Base-by-base conservation (phyloP, 2,888 invertebrate species). In the Strigamia maritima region DNA sequence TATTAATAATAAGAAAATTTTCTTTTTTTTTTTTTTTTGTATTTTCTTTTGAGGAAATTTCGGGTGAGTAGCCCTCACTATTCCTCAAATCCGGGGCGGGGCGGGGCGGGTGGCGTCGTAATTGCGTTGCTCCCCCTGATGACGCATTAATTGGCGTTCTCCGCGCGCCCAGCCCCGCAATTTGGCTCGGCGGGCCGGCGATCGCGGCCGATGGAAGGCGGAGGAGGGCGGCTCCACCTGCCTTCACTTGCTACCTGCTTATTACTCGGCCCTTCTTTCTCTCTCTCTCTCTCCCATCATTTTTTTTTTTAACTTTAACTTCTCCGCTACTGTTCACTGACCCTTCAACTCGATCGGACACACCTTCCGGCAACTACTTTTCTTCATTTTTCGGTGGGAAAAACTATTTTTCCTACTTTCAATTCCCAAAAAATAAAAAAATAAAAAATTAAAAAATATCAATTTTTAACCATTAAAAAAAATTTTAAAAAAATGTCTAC, bases 111-210 rank as follows among this genome's bases (percentile, higher is more conserved):
- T 60, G 60, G 60, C 60, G 60, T 60, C 60, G 60, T 60, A 60
- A 60, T 60, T 60, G 60, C 60, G 26, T 75, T 28, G 75, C 75
- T 35, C 24, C 31, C 31, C 31, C 75, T 75, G 75, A 75, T 75
- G 75, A 75, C 75, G 75, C 35, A 75, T 75, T 75, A 75, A 75
- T 75, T 75, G 75, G 75, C 31, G 75, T 75, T 75, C 75, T 75
- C 31, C 75, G 75, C 35, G 31, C 75, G 75, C 75, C 75, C 75
- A 75, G 75, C 75, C 75, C 75, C 75, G 75, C 35, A 75, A 75
- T 75, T 75, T 75, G 75, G 31, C 35, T 60, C 60, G 60, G 60
- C 60, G 60, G 60, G 60, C 60, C 60, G 22, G 60, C 60, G 60
- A 60, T 4, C 60, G 60, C 60, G 60, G 60, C 22, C 60, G 75